These are phyloP conservation scores for Tokudaia tokunoshimensis DNA, from an alignment of 2,797 vertebrate genomes.

Conservation along the genomic window DNA sequence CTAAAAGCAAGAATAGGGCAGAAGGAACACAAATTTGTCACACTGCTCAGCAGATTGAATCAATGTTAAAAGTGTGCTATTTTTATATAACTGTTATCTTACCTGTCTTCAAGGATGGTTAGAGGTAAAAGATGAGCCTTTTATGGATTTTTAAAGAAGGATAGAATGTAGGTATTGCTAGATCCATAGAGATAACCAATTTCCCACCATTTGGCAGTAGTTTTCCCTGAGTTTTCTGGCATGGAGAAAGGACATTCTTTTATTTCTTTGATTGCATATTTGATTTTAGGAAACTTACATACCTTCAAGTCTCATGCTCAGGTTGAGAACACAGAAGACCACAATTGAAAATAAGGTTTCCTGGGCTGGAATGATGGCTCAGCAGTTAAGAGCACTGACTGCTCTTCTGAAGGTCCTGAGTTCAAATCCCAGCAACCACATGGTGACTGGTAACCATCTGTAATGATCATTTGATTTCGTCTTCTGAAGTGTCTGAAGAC, in stretches of 20 bases:
- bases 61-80: constrained; percentile 32
- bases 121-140: background rate
- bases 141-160: constrained; percentile 40
- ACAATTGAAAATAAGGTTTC: background rate
- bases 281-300: constrained; percentile 37
- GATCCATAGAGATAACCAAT: constrained; percentile 21
- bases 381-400: no score
- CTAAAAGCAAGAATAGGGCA: constrained; percentile 55
- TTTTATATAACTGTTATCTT: constrained; percentile 55
- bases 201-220: constrained; percentile 24
- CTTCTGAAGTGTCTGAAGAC: no score
- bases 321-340: constrained; percentile 9
- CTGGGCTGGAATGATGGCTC: background rate
- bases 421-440: no score
- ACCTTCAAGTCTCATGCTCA: background rate
- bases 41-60: constrained; percentile 33
- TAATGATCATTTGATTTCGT: no score
- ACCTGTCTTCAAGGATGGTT: constrained; percentile 49
- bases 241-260: background rate
- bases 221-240: constrained; percentile 45
- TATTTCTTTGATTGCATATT: constrained; percentile 12
- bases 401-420: no score
- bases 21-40: constrained; percentile 51
- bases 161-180: constrained; percentile 17
- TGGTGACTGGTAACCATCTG: no score